Percentiles rank a stretch among this genome's conserved stretches.
These are phyloP conservation scores for Pempheris klunzingeri DNA, from an alignment of 2,797 vertebrate species.

Conservation along the genomic window DNA sequence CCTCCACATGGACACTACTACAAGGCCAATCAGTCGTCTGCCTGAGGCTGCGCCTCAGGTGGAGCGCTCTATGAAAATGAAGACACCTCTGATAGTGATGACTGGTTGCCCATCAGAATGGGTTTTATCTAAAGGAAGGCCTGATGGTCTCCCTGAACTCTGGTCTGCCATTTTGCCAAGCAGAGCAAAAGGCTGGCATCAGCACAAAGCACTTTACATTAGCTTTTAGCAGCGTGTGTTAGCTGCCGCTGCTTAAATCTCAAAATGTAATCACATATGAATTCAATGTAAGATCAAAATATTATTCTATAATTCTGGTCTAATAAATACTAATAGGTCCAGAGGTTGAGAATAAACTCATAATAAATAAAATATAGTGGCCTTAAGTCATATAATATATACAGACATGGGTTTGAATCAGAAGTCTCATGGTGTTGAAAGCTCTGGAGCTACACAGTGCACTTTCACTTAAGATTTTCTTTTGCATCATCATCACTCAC, in stretches of 20 bases:
- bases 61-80: slow-evolving; percentile 54
- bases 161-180: slow-evolving; percentile 25
- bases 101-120: slow-evolving; percentile 17
- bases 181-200: slow-evolving; percentile 24
- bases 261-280: neutral
- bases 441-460: neutral
- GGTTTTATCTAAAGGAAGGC: slow-evolving; percentile 22
- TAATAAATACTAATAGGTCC: neutral
- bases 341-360: neutral
- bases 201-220: slow-evolving; percentile 1
- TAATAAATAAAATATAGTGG: neutral
- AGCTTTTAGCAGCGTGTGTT: slow-evolving; percentile 33
- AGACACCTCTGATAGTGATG: slow-evolving; percentile 28
- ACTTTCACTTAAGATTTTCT: neutral
- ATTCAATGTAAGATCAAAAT: slow-evolving; percentile 16
- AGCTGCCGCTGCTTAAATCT: slow-evolving; percentile 25
- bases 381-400: neutral
- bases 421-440: neutral
- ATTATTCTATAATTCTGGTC: neutral
- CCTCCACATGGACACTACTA: slow-evolving; percentile 30
- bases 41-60: slow-evolving; percentile 62
- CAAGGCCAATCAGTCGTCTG: slow-evolving; percentile 50
- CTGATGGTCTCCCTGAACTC: slow-evolving; percentile 17
- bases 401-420: neutral
- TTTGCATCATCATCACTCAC: too few species aligned